Conservation (phyloP, 2,888 invertebrate genomes). For the Escarpia spicata region DNA sequence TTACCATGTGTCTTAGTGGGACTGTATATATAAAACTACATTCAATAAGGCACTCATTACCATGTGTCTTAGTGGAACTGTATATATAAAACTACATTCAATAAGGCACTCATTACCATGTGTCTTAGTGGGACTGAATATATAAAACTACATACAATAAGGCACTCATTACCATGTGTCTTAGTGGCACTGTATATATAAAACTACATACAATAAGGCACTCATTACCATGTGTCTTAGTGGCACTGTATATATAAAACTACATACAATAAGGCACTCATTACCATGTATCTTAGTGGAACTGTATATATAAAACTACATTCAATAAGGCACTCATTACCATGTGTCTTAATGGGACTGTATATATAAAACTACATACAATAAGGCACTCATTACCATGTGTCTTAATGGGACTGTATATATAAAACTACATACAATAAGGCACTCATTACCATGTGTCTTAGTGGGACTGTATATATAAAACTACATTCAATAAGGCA, state of each 20-base stretch:
- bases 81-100: not conserved
- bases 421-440: not conserved
- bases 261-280: not conserved
- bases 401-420: too few species aligned
- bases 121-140: too few species aligned
- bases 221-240: not conserved
- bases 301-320: not conserved
- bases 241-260: not conserved
- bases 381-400: not conserved
- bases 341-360: too few species aligned
- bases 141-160: not conserved
- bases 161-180: not conserved
- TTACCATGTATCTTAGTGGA: too few species aligned
- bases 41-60: not conserved
- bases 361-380: not conserved
- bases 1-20: too few species aligned
- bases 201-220: not conserved
- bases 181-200: too few species aligned
- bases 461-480: too few species aligned
- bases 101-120: not conserved
- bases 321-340: not conserved
- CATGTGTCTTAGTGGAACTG: too few species aligned
- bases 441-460: not conserved
- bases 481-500: not conserved
- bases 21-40: not conserved